Evolutionary conservation across 2,113 vertebrate species (phyloP).

Genomic region (Mustela nigripes): DNA sequence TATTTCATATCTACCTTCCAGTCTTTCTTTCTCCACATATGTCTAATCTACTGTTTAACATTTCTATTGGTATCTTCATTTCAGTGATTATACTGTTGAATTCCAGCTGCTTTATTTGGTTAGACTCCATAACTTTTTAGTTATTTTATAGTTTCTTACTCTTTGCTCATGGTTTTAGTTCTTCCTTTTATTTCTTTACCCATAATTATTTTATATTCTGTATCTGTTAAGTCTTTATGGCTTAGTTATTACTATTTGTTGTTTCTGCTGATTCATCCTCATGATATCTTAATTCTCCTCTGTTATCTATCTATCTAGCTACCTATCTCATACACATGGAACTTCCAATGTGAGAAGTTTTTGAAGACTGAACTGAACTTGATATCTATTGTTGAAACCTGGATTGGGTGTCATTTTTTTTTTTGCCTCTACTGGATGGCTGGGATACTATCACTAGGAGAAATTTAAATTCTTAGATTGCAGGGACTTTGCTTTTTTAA

Average conservation of each 20-base stretch:
- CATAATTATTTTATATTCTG: constrained; percentile 11
- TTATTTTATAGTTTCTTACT: not conserved
- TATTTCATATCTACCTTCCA: not conserved
- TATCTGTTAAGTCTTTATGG: not conserved
- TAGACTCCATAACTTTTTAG: not conserved
- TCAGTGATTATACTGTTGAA: not conserved
- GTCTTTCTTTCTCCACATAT: not conserved
- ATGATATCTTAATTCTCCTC: not conserved
- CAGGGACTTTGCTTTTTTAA: not conserved
- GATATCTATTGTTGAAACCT: not conserved
- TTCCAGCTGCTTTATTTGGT: not conserved
- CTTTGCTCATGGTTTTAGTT: not conserved
- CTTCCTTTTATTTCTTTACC: not conserved
- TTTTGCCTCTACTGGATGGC: not conserved
- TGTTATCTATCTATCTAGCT: not conserved
- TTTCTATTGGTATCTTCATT: not conserved
- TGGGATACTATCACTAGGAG: not conserved
- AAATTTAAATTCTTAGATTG: not conserved
- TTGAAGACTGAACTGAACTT: not conserved
- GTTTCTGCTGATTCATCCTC: not conserved
- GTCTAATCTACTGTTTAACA: not conserved
- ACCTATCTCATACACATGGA: not conserved
- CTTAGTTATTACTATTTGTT: not conserved
- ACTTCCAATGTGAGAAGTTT: not conserved
- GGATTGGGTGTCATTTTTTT: not conserved